These are phyloP conservation scores for Brachymystax lenok DNA, from an alignment of 2,797 vertebrate genomes.

Conservation along the genomic window DNA sequence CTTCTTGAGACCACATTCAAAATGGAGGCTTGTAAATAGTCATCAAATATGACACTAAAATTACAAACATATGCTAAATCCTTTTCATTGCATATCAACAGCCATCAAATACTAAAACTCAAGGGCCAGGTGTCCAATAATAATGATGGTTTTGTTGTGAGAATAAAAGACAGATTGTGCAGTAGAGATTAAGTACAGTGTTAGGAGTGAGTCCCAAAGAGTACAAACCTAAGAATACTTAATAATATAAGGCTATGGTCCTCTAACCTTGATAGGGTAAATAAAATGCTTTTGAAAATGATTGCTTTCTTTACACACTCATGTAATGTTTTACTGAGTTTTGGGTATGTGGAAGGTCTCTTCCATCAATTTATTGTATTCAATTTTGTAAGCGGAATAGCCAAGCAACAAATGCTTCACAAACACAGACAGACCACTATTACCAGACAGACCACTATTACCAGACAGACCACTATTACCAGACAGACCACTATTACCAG, in stretches of 20 bases:
- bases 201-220: no score
- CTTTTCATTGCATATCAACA: neutral
- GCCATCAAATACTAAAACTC: no score
- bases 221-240: no score
- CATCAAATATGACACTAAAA: neutral
- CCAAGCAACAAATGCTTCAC: neutral
- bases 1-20: neutral
- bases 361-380: neutral
- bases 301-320: constrained; percentile 10
- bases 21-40: neutral
- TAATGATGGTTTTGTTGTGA: no score
- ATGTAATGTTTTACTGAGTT: constrained; percentile 18
- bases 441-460: no score
- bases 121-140: no score
- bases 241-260: no score
- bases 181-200: no score
- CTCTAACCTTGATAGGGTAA: neutral
- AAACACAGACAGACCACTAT: neutral
- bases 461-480: no score
- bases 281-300: constrained; percentile 8
- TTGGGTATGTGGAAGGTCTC: neutral
- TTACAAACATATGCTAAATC: neutral
- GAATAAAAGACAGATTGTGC: no score
- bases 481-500: no score
- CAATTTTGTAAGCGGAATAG: neutral